Base-by-base conservation (phyloP, 2,888 invertebrate genomes). In the Syrphus vitripennis region DNA sequence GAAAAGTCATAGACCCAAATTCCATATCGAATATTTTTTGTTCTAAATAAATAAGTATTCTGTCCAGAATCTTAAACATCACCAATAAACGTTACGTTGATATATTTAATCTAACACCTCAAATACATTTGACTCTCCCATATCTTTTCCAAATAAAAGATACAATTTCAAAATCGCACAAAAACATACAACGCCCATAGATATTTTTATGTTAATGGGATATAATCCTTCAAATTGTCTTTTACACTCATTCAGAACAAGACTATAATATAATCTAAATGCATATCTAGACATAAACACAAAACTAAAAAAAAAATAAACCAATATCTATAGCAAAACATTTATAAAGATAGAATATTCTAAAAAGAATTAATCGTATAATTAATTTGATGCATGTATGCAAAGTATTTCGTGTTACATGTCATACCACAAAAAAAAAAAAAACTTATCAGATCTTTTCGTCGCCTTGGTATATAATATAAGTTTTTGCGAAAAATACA, bases 351-450 rank as follows among this genome's bases (percentile, higher is more conserved):
- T 34, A 59, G 40, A 42, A 65, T 83, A 88, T 83, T 78, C 90
- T 89, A 89, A 89, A 45, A 90, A 65, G 84, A 92, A 92, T 92
- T 92, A 92, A 92, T 92, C 92, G 92, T 91, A 90, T 92, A 92
- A 92, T 92, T 92, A 92, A 92, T 92, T 92, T 92, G 92, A 92
- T 91, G 91, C 91, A 92, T 92, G 92, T 91, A 92, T 92, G 87
- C 87, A 90, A 90, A 88, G 88, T 89, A 88, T 88, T 88, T 88
- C 88, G 88, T 89, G 89, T 89, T 88, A 88, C 89, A 88, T 89
- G 89, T 89, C 89, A 89, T 88, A 88, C 87, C 72, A 74, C n/a
- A n/a, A n/a, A n/a, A n/a, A n/a, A n/a, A n/a, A n/a, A n/a, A n/a
- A 80, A 86, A 88, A 80, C 59, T 81, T 87, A 86, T 87, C 86